phyloP scores from a whole-genome alignment of 2,113 vertebrate species.

The Myodes glareolus region DNA sequence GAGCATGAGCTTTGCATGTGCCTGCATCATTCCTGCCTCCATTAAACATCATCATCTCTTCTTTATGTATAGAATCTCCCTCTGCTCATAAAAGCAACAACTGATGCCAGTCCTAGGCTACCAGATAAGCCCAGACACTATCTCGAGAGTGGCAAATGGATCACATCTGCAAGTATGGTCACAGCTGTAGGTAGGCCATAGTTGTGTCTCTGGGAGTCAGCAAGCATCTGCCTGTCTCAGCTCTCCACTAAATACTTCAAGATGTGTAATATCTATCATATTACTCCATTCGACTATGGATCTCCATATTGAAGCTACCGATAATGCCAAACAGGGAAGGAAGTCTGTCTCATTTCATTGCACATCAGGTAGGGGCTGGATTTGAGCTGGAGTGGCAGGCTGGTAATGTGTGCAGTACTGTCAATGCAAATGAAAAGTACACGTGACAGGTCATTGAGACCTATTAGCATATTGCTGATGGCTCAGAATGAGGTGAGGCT shows the following conservation, averaged over 20 bases:
- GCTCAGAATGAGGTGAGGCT: neutral
- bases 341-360: neutral
- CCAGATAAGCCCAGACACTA: too few species aligned
- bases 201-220: neutral
- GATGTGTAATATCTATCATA: neutral
- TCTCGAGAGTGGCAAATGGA: neutral
- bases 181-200: neutral
- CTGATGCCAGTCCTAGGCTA: too few species aligned
- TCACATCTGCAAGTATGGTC: neutral
- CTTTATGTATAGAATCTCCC: too few species aligned
- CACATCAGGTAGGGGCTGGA: neutral
- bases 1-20: too few species aligned
- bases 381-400: neutral
- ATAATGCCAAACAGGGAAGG: neutral
- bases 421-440: neutral
- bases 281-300: neutral
- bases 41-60: too few species aligned
- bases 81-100: too few species aligned
- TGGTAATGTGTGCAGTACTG: neutral
- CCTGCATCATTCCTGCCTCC: too few species aligned
- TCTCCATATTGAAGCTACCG: neutral
- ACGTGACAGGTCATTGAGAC: neutral
- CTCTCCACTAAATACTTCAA: neutral
- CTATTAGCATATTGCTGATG: neutral
- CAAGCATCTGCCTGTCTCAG: neutral